Evolutionary conservation across 35 echinoderm and acorn worm species (phyloP), one percentile per base, ranked within the genome.

Genomic region (Heliocidaris tuberculata): DNA sequence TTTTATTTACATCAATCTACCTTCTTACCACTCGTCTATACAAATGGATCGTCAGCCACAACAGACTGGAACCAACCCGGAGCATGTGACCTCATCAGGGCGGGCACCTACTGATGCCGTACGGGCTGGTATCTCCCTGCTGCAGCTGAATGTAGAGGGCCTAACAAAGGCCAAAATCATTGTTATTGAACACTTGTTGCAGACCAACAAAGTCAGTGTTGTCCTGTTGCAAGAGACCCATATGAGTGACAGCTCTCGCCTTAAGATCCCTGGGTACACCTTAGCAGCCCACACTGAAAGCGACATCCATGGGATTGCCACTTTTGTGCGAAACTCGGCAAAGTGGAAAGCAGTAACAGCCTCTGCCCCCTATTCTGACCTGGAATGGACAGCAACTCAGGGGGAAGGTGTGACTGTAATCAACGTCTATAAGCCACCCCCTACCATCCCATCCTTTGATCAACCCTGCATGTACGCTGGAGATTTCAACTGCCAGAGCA

Each of bases 111-210:
- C 4, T 6, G 47, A 90, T 90, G 88, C 88, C 32, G 88, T 90
- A 90, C 88, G 32, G 88, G 88, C 88, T 90, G 88, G 88, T 48
- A 90, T 48, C 88, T 86, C 30, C 31, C 88, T 90, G 88, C 88
- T 90, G 88, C 88, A 90, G 88, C 47, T 90, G 88, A 90, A 90
- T 48, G 88, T 32, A 90, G 88, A 90, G 88, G 88, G 88, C 88
- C 32, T 7, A 42, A 90, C 4, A 90, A 90, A 48, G 88, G 4
- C 88, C 24, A 4, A 90, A 90, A 21, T 90, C 88, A 90, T 48
- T 48, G 88, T 4, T 48, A 90, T 48, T 48, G 88, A 90, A 90
- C 32, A 90, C 88, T 6, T 90, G 88, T 90, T 90, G 88, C 88
- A 42, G 88, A 90, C 88, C 88, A 90, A 90, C 88, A 4, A 6